phyloP scores from a whole-genome alignment of 92 coral and sea anemone genomes.

The Hydrozoanthus gracilis region DNA sequence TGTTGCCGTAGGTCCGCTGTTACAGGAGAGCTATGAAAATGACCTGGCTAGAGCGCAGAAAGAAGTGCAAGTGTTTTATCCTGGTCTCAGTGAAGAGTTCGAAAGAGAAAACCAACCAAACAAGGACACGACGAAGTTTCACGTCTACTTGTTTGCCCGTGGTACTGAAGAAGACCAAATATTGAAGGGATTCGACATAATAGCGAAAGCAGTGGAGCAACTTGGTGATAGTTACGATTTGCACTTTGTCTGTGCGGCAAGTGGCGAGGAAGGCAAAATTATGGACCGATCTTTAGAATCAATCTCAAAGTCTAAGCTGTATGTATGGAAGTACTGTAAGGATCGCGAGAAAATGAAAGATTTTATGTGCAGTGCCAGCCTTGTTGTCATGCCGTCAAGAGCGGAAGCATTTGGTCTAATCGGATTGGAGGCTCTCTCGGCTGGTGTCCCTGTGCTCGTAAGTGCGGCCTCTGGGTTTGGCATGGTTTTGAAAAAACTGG shows the following conservation, averaged over 20 bases:
- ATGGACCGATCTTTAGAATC: background rate
- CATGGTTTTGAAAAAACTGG: background rate
- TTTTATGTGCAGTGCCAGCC: no score
- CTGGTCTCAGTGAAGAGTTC: no score
- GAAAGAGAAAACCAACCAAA: background rate
- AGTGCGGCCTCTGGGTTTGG: no score
- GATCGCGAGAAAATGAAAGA: background rate
- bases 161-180: no score
- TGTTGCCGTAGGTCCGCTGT: conserved; percentile 14
- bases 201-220: background rate
- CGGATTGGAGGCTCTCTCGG: background rate
- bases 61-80: background rate
- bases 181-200: no score
- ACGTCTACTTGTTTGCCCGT: no score
- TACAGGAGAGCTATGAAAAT: background rate
- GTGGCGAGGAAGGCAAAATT: no score
- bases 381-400: no score
- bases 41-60: background rate
- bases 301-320: background rate
- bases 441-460: no score
- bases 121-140: no score
- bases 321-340: background rate
- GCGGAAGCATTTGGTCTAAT: conserved; percentile 42
- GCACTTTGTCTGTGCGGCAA: no score
- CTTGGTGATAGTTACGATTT: background rate